These are phyloP conservation scores for Bombus fervidus DNA, from an alignment of 1,140 invertebrate genomes.

Conservation along the genomic window DNA sequence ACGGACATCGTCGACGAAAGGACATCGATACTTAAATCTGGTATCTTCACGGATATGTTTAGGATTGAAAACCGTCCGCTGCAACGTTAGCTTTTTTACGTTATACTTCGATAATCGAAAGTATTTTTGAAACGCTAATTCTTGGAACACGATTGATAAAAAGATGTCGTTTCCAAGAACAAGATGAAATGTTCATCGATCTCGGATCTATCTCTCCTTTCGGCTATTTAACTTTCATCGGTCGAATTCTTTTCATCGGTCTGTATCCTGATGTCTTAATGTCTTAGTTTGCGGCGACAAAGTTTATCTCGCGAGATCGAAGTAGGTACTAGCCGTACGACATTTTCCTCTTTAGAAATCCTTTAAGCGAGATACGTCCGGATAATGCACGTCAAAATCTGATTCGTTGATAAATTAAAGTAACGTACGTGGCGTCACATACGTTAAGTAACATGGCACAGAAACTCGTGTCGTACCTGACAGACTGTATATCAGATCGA, in stretches of 20 bases:
- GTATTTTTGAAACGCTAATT: too few species aligned
- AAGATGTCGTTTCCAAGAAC: too few species aligned
- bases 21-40: background rate
- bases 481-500: background rate
- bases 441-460: background rate
- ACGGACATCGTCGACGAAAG: background rate
- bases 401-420: background rate
- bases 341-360: background rate
- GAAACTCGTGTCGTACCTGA: background rate
- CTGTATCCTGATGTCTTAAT: too few species aligned
- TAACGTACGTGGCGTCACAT: background rate
- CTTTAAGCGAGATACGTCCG: background rate
- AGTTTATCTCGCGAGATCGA: too few species aligned
- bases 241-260: too few species aligned
- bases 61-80: background rate
- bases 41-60: conserved; percentile 12
- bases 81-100: conserved; percentile 9
- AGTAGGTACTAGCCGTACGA: background rate
- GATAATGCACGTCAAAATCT: background rate
- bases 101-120: background rate
- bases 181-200: too few species aligned
- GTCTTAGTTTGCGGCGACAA: too few species aligned
- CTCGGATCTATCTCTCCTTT: too few species aligned
- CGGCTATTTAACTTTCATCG: too few species aligned
- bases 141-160: background rate